Evolutionary conservation across 35 echinoderm and acorn worm species (phyloP), one percentile per base, ranked within the genome.

Genomic region (Apostichopus californicus): DNA sequence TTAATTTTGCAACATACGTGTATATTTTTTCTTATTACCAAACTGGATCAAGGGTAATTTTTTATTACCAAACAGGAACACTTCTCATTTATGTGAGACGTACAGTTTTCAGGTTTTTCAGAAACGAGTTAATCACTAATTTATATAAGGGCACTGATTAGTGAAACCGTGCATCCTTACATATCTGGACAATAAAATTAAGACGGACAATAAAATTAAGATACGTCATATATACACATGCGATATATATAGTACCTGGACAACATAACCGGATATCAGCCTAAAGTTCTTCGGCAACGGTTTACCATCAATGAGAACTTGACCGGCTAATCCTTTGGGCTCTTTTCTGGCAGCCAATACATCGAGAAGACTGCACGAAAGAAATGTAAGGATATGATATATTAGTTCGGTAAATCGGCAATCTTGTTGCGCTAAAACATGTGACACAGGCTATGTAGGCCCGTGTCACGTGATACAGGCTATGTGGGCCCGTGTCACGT

Each of bases 301-400:
- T 8, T 92, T 79, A 65, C 94, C 94, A 66, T 98, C 93, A 55
- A 98, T 93, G 21, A 98, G 88, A 9, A 98, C 96, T 14, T 64
- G 64, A 14, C 96, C 96, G 55, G 83, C 72, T 55, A 98, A 80
- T 20, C 96, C 96, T 60, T 60, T 87, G 21, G 96, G 96, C 63
- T 98, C 93, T 75, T 98, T 98, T 34, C 96, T 90, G 23, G 92
- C 95, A 6, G 96, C 96, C 54, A 98, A 66, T 20, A 98, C 80
- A 81, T 98, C 96, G 14, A 98, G 77, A 5, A 98, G 66, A 28
- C 96, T 98, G 54, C 5, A 78, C 28, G 24, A 80, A 34, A 34
- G 28, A 34, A 34, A 34, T 34, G 28, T 13, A 82, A 82, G 28
- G 1, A 73, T 14, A 73, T 14, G 71, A 15, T 15, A 14, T 1